These are phyloP conservation scores for Mohoua ochrocephala DNA, from an alignment of 2,113 vertebrate species.

Conservation along the genomic window DNA sequence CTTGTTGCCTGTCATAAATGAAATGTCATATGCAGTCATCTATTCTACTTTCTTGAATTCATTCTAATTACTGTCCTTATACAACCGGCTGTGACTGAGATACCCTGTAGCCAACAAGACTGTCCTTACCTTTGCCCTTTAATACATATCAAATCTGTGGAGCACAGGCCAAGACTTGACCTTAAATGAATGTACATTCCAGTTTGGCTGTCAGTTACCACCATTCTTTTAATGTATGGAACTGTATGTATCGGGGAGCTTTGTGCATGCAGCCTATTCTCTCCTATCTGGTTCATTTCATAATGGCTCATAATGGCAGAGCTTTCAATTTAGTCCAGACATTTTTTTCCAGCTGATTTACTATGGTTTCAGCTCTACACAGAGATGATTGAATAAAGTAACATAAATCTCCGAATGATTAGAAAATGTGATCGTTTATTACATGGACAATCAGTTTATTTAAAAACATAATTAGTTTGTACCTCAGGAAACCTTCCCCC, in stretches of 20 bases:
- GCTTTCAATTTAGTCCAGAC: constrained; percentile 14
- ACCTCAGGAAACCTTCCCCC: constrained; percentile 50
- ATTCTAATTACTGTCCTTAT: constrained; percentile 21
- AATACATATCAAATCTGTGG: background rate
- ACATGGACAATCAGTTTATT: constrained; percentile 63
- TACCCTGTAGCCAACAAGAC: background rate
- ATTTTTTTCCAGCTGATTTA: constrained; percentile 49
- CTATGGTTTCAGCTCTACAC: constrained; percentile 18
- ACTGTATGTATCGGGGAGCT: background rate
- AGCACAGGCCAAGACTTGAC: background rate
- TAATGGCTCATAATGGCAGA: background rate
- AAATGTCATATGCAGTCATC: background rate
- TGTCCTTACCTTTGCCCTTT: constrained; percentile 12
- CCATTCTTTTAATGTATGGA: background rate
- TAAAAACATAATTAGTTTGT: constrained; percentile 67
- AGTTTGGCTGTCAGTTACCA: background rate
- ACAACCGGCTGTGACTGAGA: background rate
- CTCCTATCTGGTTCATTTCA: background rate
- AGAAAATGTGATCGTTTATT: constrained; percentile 65
- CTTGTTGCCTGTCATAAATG: constrained; percentile 12
- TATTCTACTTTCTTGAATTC: constrained; percentile 25
- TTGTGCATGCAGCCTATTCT: background rate
- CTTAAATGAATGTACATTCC: background rate
- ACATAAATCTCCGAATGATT: constrained; percentile 58
- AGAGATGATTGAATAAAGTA: constrained; percentile 22